Evolutionary conservation across 2,113 vertebrate genomes (phyloP), one percentile per base, ranked within the genome.

Genomic region (Melanostigma gelatinosum): DNA sequence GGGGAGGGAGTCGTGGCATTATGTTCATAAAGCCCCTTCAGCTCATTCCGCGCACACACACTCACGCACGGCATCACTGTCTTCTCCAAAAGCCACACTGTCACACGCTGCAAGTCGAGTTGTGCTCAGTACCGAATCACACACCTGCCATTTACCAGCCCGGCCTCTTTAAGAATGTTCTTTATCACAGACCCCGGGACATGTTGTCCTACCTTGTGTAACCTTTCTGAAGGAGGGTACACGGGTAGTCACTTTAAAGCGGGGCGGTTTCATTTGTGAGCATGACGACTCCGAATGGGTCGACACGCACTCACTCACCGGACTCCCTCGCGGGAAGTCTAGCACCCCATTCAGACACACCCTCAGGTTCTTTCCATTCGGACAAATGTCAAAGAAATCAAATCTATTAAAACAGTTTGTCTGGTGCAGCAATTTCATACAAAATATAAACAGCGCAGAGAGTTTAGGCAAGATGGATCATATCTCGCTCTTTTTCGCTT

Each of bases 11-110:
- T 15, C 2, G 0, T 38, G 29, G 29, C 50, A 61, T 82, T 80
- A 75, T 85, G 67, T 85, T 84, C 84, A 62, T 77, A 65, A 72
- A 87, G 61, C 62, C 61, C 80, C 80, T 54, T 36, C 44, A 79
- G 76, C 80, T 62, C 87, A 89, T 91, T 91, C 86, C 80, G 57
- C 15, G 0, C 62, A 60, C 64, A 34, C 54, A 42, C 34, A 15
- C 76, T 84, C 77, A 85, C 71, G 77, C 16, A 20, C 55, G 6
- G 29, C 20, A 4, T 62, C 82, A 79, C 84, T 92, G 82, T 91
- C 68, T 82, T 83, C 72, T 67, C 11, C 8, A 46, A 79, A 69
- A 82, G 44, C 46, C 55, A 72, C 15, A 20, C 58, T 78, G 64
- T 84, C 77, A 42, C 40, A 65, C 72, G 67, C 72, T 58, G 72